Conservation (phyloP, 1,140 invertebrate genomes). For the Eumaeus atala region DNA sequence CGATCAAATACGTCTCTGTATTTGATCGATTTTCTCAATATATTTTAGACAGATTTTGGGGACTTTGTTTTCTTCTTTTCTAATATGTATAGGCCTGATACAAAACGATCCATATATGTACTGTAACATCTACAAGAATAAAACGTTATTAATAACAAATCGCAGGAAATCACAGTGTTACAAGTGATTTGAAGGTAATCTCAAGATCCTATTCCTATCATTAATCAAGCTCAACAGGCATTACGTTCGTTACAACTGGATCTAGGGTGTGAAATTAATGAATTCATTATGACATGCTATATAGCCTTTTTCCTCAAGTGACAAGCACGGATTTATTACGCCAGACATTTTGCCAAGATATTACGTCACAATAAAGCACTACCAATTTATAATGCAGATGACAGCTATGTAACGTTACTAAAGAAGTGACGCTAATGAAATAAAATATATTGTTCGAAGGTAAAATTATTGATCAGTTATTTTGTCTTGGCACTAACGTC, state of each 20-base stretch:
- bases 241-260: constrained; percentile 14
- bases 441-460: too few species aligned
- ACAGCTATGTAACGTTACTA: too few species aligned
- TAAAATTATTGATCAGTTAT: too few species aligned
- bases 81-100: too few species aligned
- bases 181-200: constrained; percentile 14
- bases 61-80: constrained; percentile 5
- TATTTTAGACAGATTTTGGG: too few species aligned
- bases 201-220: constrained; percentile 18
- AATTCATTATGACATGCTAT: constrained; percentile 53
- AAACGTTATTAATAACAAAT: too few species aligned
- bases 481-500: too few species aligned
- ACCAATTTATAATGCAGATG: too few species aligned
- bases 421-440: too few species aligned
- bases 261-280: constrained; percentile 46
- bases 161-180: constrained; percentile 4
- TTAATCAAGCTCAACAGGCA: constrained; percentile 28
- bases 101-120: background rate
- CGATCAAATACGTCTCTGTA: too few species aligned
- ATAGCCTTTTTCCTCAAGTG: constrained; percentile 47
- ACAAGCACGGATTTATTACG: constrained; percentile 42
- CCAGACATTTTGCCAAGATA: background rate
- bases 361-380: too few species aligned
- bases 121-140: background rate
- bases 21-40: too few species aligned